These are phyloP conservation scores for Drosophila murphyi DNA, from an alignment of 1,140 invertebrate species.

Conservation along the genomic window DNA sequence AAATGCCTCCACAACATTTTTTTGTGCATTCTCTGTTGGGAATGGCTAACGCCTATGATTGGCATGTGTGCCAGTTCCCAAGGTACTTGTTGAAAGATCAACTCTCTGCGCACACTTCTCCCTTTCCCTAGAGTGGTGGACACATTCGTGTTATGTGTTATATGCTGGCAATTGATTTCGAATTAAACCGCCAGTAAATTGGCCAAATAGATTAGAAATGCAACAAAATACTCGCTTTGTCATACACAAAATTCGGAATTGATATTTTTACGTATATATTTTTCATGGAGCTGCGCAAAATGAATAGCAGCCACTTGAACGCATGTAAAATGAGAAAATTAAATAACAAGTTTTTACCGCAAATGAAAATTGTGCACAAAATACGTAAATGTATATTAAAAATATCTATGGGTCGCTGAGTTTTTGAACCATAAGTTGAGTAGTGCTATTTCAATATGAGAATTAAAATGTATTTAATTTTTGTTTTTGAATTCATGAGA, in stretches of 20 bases:
- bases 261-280: neutral
- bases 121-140: neutral
- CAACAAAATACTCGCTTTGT: slow-evolving; percentile 5
- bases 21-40: slow-evolving; percentile 38
- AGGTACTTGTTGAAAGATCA: slow-evolving; percentile 26
- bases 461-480: too few species aligned
- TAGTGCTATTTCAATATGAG: neutral
- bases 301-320: slow-evolving; percentile 15
- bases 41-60: slow-evolving; percentile 47
- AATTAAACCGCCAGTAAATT: slow-evolving; percentile 25
- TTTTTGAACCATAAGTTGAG: neutral
- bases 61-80: slow-evolving; percentile 53
- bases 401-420: neutral
- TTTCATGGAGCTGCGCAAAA: neutral
- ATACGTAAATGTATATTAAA: slow-evolving; percentile 37
- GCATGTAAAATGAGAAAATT: slow-evolving; percentile 35
- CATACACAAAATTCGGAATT: slow-evolving; percentile 16
- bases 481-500: too few species aligned
- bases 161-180: slow-evolving; percentile 16
- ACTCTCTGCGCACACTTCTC: neutral
- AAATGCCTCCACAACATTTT: slow-evolving; percentile 10
- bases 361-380: slow-evolving; percentile 47
- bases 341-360: slow-evolving; percentile 4
- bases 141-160: neutral
- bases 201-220: slow-evolving; percentile 33